Evolutionary conservation across 2,888 invertebrate genomes (phyloP).

Genomic region (Meloe dianella): DNA sequence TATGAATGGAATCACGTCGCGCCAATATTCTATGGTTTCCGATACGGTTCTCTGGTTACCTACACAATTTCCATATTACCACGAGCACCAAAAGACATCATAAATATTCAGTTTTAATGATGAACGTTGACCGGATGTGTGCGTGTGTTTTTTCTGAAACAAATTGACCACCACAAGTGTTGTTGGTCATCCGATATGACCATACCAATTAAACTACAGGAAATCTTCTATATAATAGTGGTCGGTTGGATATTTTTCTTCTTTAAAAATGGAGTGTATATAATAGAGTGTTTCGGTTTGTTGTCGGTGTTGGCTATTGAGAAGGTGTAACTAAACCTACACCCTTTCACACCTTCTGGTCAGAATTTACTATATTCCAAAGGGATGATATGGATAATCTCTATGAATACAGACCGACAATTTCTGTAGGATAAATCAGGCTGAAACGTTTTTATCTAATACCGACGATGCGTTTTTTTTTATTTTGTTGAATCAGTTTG

Average conservation of each 20-base stretch:
- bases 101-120: not conserved
- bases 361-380: slow-evolving; percentile 12
- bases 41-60: slow-evolving; percentile 24
- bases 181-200: not conserved
- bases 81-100: not conserved
- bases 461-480: slow-evolving; percentile 17
- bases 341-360: slow-evolving; percentile 30
- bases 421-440: slow-evolving; percentile 19
- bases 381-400: slow-evolving; percentile 31
- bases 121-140: slow-evolving; percentile 19
- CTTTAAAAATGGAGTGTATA: not conserved
- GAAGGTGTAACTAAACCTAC: slow-evolving; percentile 22
- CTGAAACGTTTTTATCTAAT: slow-evolving; percentile 15
- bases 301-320: slow-evolving; percentile 7
- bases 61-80: slow-evolving; percentile 8
- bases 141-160: slow-evolving; percentile 1
- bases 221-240: not conserved
- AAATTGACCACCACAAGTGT: slow-evolving; percentile 12
- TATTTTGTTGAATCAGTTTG: not conserved
- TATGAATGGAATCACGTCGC: slow-evolving; percentile 37
- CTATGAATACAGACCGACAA: not conserved
- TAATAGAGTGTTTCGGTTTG: slow-evolving; percentile 2
- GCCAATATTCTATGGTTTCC: slow-evolving; percentile 30
- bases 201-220: slow-evolving; percentile 13
- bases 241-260: not conserved